Conservation (phyloP, 2,888 invertebrate species). For the Dasypolia templi region DNA sequence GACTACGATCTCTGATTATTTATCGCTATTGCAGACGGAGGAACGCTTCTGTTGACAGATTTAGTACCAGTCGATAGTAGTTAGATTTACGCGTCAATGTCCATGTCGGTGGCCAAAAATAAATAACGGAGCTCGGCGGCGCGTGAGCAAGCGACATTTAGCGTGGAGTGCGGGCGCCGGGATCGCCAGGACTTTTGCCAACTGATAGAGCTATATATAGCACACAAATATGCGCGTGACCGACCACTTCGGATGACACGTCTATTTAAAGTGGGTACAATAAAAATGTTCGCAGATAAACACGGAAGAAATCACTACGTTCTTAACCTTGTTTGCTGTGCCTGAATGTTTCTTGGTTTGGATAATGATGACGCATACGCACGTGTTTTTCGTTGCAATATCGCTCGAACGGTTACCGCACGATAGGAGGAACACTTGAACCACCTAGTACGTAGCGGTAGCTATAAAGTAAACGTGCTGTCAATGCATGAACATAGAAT, state of each 20-base stretch:
- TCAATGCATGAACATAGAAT: neutral
- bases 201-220: constrained; percentile 87
- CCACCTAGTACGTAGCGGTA: neutral
- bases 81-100: constrained; percentile 64
- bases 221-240: constrained; percentile 86
- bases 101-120: constrained; percentile 71
- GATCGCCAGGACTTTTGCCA: constrained; percentile 84
- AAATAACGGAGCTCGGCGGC: constrained; percentile 68
- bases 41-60: constrained; percentile 64
- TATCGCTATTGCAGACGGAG: constrained; percentile 56
- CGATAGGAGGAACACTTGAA: neutral
- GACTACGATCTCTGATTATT: constrained; percentile 53
- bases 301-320: constrained; percentile 72
- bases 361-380: neutral
- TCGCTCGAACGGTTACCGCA: neutral
- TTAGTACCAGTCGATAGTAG: constrained; percentile 65
- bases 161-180: constrained; percentile 71
- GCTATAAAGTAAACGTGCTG: neutral
- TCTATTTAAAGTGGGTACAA: constrained; percentile 82
- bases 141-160: constrained; percentile 80
- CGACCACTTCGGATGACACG: constrained; percentile 79
- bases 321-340: constrained; percentile 53
- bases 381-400: neutral
- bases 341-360: constrained; percentile 5
- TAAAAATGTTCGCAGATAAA: constrained; percentile 76